Conservation (phyloP, 2,888 invertebrate genomes). For the Lymantria monacha region DNA sequence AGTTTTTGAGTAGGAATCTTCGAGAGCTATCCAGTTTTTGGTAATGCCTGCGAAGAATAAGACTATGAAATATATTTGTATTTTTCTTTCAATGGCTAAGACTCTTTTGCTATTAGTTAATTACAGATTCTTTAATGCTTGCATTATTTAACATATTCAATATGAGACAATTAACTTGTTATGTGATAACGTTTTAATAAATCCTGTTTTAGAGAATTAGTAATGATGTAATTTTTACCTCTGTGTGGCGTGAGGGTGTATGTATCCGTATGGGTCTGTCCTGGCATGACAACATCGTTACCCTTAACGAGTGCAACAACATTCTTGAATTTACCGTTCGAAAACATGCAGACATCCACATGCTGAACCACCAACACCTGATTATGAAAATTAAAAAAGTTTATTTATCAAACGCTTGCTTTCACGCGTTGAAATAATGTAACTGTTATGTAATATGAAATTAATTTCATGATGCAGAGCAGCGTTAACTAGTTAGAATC, state of each 20-base stretch:
- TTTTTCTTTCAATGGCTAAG: no score
- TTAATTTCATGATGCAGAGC: no score
- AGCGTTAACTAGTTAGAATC: no score
- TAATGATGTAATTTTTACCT: constrained; percentile 48
- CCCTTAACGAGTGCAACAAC: constrained; percentile 87
- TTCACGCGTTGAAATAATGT: no score
- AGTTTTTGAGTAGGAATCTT: constrained; percentile 89
- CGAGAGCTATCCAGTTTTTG: constrained; percentile 95
- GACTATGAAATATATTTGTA: background rate
- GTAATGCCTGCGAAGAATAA: constrained; percentile 84
- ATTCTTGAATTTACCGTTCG: constrained; percentile 96
- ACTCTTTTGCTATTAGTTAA: no score
- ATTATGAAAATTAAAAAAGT: constrained; percentile 4
- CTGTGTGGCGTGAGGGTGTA: constrained; percentile 86
- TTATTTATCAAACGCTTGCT: no score
- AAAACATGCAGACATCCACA: constrained; percentile 97
- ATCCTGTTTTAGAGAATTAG: background rate
- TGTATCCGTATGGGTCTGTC: constrained; percentile 83
- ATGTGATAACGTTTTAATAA: no score
- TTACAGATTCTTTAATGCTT: no score
- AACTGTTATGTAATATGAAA: no score
- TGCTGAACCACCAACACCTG: constrained; percentile 93
- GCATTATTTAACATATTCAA: no score
- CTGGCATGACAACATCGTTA: constrained; percentile 85
- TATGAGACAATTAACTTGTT: no score